A percentile compares a stretch with the other conserved stretches of the same genome.
Conservation (phyloP, 2,797 vertebrate genomes). For the Phalloptychus januarius region DNA sequence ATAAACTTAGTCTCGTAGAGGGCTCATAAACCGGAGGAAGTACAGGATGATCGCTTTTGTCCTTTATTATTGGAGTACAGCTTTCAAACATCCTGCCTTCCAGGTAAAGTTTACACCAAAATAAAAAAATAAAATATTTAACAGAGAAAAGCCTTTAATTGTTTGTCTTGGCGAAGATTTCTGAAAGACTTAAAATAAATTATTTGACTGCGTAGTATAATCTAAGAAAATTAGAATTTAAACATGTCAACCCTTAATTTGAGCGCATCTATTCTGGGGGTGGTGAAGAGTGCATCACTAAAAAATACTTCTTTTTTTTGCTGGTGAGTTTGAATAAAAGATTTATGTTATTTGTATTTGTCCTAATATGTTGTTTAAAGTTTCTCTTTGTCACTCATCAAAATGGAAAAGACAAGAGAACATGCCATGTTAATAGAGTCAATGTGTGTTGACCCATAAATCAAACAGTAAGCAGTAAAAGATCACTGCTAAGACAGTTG, state of each 20-base stretch:
- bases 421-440: background rate
- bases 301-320: background rate
- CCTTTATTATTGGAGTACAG: conserved; percentile 12
- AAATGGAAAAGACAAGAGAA: background rate
- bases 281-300: too few species aligned
- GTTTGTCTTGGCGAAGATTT: background rate
- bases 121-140: background rate
- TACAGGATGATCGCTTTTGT: conserved; percentile 42
- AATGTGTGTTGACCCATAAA: background rate
- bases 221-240: background rate
- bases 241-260: background rate
- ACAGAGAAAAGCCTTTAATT: background rate
- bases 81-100: background rate
- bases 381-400: background rate
- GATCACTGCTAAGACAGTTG: background rate
- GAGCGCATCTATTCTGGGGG: background rate
- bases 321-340: background rate
- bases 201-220: background rate
- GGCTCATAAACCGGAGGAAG: conserved; percentile 37
- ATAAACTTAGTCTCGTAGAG: conserved; percentile 43
- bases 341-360: background rate
- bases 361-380: background rate
- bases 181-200: background rate
- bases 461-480: background rate
- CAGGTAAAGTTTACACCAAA: background rate